phyloP scores from a whole-genome alignment of 2,888 invertebrate species.

The Pseudococcus viburni region DNA sequence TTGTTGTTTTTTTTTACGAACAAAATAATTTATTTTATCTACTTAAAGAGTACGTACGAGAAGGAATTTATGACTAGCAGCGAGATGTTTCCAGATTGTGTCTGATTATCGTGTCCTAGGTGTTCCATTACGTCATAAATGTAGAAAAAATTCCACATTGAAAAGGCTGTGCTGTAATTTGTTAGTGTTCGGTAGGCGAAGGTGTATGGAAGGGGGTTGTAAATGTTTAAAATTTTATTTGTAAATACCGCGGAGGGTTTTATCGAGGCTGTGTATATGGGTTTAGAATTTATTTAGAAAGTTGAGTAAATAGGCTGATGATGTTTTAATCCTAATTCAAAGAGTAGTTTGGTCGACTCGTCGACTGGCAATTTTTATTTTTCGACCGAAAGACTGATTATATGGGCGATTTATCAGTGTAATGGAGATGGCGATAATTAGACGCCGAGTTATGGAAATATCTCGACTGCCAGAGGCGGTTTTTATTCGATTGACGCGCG shows the following conservation, averaged over 20 bases:
- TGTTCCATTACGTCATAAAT: neutral
- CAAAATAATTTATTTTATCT: conserved; percentile 8
- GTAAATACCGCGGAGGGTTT: no score
- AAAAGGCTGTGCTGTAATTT: conserved; percentile 2
- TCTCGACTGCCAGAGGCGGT: no score
- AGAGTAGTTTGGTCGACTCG: neutral
- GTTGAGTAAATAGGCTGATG: no score
- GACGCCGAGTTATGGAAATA: no score
- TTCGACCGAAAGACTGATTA: conserved; percentile 19
- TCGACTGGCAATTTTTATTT: neutral
- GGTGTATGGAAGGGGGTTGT: no score
- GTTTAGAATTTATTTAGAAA: no score
- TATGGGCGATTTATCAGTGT: neutral
- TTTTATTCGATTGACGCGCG: no score
- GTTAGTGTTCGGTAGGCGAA: no score
- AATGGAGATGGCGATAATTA: neutral
- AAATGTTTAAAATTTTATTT: no score
- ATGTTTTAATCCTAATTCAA: no score
- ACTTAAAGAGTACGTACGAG: neutral
- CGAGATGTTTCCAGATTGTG: neutral
- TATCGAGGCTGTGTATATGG: no score
- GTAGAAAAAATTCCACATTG: neutral
- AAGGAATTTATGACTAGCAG: neutral
- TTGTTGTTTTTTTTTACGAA: neutral
- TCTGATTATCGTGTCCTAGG: neutral